phyloP scores from a whole-genome alignment of 2,797 vertebrate species.

The Peromyscus attwateri region DNA sequence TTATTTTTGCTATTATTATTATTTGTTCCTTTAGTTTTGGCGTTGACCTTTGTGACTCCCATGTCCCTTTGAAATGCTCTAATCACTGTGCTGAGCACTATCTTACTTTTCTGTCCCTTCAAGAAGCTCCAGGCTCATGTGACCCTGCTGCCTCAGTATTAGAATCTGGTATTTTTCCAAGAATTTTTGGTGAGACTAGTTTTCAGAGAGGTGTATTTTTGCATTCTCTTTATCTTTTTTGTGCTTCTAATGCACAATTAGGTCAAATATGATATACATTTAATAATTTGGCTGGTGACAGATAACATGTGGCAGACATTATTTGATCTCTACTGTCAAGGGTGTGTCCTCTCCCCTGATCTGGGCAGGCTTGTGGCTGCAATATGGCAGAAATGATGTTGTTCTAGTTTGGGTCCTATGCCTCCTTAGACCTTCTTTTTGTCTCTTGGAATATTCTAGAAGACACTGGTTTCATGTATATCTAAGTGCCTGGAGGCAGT shows the following conservation, averaged over 20 bases:
- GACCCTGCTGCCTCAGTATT: neutral
- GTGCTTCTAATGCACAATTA: neutral
- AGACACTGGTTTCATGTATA: neutral
- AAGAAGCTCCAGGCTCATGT: neutral
- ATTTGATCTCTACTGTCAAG: neutral
- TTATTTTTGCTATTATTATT: neutral
- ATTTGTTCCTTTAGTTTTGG: neutral
- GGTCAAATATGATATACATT: neutral
- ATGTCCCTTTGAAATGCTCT: neutral
- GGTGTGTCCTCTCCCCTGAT: neutral
- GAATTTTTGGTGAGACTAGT: neutral
- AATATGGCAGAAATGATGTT: neutral
- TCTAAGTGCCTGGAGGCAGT: neutral
- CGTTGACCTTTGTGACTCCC: neutral
- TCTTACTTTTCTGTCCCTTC: neutral
- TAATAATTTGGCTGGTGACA: neutral
- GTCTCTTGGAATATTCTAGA: constrained; percentile 17
- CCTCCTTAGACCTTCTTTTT: neutral
- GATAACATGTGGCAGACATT: neutral
- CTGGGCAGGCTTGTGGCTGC: neutral
- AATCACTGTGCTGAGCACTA: neutral
- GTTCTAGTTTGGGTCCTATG: neutral
- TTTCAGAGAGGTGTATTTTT: neutral
- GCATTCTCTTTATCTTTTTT: neutral
- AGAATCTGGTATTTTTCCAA: neutral